phyloP scores from a whole-genome alignment of 2,888 invertebrate genomes.

The Pandemis corylana region DNA sequence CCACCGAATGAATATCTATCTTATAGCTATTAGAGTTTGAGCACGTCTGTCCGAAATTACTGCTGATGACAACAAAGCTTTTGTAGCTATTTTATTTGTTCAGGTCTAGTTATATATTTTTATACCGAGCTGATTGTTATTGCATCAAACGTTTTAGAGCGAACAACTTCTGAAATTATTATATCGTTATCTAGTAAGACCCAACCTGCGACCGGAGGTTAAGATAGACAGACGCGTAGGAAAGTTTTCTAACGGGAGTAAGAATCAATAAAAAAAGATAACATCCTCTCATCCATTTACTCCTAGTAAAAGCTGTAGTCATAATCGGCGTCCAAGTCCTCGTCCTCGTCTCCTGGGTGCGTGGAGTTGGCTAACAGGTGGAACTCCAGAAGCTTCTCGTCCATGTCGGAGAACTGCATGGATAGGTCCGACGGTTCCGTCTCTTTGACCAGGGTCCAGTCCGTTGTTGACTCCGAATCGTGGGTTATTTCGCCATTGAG shows the following conservation, averaged over 20 bases:
- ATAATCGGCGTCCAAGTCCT: constrained; percentile 66
- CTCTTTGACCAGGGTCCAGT: constrained; percentile 64
- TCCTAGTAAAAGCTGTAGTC: constrained; percentile 74
- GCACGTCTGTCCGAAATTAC: too few relatives aligned
- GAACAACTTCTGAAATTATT: too few relatives aligned
- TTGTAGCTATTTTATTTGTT: too few relatives aligned
- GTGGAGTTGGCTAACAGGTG: constrained; percentile 67
- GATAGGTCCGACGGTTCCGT: constrained; percentile 58
- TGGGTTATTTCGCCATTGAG: constrained; percentile 65
- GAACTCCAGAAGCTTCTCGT: constrained; percentile 69
- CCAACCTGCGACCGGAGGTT: too few relatives aligned
- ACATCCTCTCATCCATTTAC: constrained; percentile 49
- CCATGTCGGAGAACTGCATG: constrained; percentile 59
- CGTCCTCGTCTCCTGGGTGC: constrained; percentile 56
- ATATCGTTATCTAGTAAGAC: not conserved
- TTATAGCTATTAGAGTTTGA: too few relatives aligned
- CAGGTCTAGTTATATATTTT: too few relatives aligned
- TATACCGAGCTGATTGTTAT: too few relatives aligned
- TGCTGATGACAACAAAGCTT: too few relatives aligned
- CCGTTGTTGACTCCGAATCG: constrained; percentile 65
- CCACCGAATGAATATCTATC: too few relatives aligned
- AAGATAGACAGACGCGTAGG: too few relatives aligned
- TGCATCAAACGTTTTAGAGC: too few relatives aligned
- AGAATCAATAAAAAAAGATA: constrained; percentile 34
- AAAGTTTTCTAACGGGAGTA: not conserved